Percentiles rank a stretch among this genome's conserved stretches.
These are phyloP conservation scores for Brachyistius frenatus DNA, from an alignment of 2,113 vertebrate genomes.

Conservation along the genomic window DNA sequence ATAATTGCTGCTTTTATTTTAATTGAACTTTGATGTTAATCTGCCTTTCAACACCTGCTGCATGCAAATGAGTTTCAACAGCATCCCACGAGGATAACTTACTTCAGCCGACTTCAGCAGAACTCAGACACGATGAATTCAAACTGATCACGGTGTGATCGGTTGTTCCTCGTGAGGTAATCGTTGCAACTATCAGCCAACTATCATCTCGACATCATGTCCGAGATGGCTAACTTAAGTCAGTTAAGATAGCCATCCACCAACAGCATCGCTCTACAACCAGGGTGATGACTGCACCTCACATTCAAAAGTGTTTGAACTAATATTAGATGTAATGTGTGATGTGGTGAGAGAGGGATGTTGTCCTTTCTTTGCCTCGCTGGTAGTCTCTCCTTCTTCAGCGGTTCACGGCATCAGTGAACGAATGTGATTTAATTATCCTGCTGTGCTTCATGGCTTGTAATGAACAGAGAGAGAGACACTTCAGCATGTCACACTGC, in stretches of 20 bases:
- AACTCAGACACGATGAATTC: too few relatives aligned
- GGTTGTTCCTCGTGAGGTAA: too few relatives aligned
- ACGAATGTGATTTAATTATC: slow-evolving; percentile 28
- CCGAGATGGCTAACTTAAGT: too few relatives aligned
- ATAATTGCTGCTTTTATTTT: neutral
- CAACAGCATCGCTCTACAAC: neutral
- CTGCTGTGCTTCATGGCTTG: slow-evolving; percentile 17
- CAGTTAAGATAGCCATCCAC: too few relatives aligned
- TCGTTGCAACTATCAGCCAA: too few relatives aligned
- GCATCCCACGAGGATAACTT: neutral
- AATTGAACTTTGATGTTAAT: neutral
- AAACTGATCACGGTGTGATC: too few relatives aligned
- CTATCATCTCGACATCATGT: too few relatives aligned
- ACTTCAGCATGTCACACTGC: slow-evolving; percentile 34
- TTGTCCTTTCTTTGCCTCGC: neutral
- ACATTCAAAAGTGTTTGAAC: neutral
- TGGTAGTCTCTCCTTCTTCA: neutral
- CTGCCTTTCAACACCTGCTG: neutral
- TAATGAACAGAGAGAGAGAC: slow-evolving; percentile 32
- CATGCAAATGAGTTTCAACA: neutral
- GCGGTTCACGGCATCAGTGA: neutral
- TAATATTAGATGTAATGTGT: neutral
- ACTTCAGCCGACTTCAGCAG: too few relatives aligned
- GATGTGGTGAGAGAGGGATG: neutral
- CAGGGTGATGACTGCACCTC: neutral